These are phyloP conservation scores for Iphiclides podalirius DNA, from an alignment of 2,888 invertebrate genomes.

Conservation along the genomic window DNA sequence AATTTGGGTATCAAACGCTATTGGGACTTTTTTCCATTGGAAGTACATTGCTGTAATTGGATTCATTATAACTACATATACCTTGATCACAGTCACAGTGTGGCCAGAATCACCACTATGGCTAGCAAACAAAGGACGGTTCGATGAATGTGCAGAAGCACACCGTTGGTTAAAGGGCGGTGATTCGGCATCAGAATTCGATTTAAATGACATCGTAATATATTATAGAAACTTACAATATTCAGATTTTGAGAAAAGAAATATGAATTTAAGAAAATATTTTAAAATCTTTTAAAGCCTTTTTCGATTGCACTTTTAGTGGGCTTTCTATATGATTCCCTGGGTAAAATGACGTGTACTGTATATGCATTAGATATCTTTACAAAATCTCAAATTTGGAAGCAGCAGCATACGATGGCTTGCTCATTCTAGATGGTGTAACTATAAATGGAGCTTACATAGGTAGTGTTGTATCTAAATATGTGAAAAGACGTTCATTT, in stretches of 20 bases:
- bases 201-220: conserved; percentile 19
- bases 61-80: conserved; percentile 21
- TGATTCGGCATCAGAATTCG: conserved; percentile 17
- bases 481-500: conserved; percentile 9
- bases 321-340: conserved; percentile 15
- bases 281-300: conserved; percentile 21
- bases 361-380: conserved; percentile 28
- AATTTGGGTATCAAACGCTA: conserved; percentile 28
- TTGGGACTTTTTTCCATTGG: conserved; percentile 32
- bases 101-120: conserved; percentile 30
- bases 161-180: conserved; percentile 29
- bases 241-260: background rate
- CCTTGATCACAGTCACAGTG: conserved; percentile 20
- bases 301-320: conserved; percentile 6
- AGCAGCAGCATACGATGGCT: conserved; percentile 24
- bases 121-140: conserved; percentile 28
- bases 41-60: conserved; percentile 26
- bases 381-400: conserved; percentile 22
- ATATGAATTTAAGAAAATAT: background rate
- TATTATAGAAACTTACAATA: background rate
- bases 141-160: conserved; percentile 25
- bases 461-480: conserved; percentile 12
- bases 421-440: conserved; percentile 26
- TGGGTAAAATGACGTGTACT: conserved; percentile 24
- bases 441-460: conserved; percentile 10